Conservation (phyloP, 2,888 invertebrate genomes). For the Catonia carolina region DNA sequence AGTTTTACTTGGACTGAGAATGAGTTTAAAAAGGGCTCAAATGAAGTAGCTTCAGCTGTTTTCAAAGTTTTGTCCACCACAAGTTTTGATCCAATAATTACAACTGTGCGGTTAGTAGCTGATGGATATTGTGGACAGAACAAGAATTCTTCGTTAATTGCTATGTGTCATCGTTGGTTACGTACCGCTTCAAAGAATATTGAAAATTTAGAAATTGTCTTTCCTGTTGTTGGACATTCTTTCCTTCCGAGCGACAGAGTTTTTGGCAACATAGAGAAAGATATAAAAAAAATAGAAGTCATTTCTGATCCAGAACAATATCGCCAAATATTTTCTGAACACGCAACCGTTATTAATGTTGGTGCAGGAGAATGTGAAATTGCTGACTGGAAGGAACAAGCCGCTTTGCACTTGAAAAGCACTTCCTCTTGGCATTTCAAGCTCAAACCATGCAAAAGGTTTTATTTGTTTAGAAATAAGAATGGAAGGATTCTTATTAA, state of each 20-base stretch:
- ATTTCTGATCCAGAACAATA: constrained; percentile 27
- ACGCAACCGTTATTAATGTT: constrained; percentile 22
- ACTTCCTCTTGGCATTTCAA: no score
- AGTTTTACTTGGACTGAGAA: constrained; percentile 37
- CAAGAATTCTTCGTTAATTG: constrained; percentile 12
- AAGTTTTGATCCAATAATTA: background rate
- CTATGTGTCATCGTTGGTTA: constrained; percentile 11
- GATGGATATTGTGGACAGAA: constrained; percentile 20
- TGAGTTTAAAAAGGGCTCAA: constrained; percentile 35
- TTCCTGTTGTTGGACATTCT: constrained; percentile 35
- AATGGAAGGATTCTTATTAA: no score
- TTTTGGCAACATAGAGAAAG: constrained; percentile 35
- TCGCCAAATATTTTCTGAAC: constrained; percentile 18
- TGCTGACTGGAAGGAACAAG: constrained; percentile 27
- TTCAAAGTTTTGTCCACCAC: constrained; percentile 29
- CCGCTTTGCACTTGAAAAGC: no score
- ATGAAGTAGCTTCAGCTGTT: constrained; percentile 37
- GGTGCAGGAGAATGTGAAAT: constrained; percentile 20
- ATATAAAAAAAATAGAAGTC: no score
- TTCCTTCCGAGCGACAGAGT: constrained; percentile 34
- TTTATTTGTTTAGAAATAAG: no score
- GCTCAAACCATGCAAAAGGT: no score
- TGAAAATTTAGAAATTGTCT: constrained; percentile 28
- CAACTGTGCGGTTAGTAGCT: constrained; percentile 11
- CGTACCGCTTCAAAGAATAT: constrained; percentile 15